A percentile compares a stretch with the other conserved stretches of the same genome.
phyloP scores from a whole-genome alignment of 2,797 vertebrate genomes.

The Cyprinodon diabolis region DNA sequence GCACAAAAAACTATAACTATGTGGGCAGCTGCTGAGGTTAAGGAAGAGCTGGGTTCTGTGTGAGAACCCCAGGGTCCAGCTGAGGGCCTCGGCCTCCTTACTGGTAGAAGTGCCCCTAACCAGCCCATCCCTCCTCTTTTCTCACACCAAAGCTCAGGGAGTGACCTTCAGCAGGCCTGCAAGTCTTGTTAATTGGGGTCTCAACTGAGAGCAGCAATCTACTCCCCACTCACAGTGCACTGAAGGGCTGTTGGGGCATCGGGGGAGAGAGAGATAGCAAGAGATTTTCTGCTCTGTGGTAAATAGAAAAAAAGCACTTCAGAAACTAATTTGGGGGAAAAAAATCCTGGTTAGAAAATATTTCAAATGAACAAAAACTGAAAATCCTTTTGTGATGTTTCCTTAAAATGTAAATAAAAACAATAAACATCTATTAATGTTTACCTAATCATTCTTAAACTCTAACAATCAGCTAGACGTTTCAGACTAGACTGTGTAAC shows the following conservation, averaged over 20 bases:
- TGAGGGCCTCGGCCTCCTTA: constrained; percentile 35
- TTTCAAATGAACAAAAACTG: neutral
- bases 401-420: neutral
- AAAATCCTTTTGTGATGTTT: too few species aligned
- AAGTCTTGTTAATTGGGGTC: constrained; percentile 76
- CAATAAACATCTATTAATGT: neutral
- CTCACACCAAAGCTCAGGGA: constrained; percentile 63
- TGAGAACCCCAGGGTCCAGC: constrained; percentile 39
- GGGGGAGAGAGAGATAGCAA: constrained; percentile 9
- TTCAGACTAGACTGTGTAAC: neutral
- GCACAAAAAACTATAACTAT: constrained; percentile 40
- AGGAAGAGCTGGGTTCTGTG: constrained; percentile 32
- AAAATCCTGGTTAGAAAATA: neutral
- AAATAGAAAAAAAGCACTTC: constrained; percentile 18
- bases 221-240: constrained; percentile 16
- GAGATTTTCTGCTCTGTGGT: constrained; percentile 24
- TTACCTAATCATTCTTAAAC: too few species aligned
- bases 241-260: constrained; percentile 27
- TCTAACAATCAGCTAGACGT: neutral
- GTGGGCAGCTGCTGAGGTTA: constrained; percentile 38
- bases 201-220: constrained; percentile 58
- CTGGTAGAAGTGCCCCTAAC: constrained; percentile 35
- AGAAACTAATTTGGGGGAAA: constrained; percentile 7
- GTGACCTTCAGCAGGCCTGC: constrained; percentile 72
- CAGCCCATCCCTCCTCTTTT: constrained; percentile 43